Percentiles rank a stretch among this genome's conserved stretches.
These are phyloP conservation scores for Cynoglossus semilaevis DNA, from an alignment of 2,113 vertebrate species.

Conservation along the genomic window DNA sequence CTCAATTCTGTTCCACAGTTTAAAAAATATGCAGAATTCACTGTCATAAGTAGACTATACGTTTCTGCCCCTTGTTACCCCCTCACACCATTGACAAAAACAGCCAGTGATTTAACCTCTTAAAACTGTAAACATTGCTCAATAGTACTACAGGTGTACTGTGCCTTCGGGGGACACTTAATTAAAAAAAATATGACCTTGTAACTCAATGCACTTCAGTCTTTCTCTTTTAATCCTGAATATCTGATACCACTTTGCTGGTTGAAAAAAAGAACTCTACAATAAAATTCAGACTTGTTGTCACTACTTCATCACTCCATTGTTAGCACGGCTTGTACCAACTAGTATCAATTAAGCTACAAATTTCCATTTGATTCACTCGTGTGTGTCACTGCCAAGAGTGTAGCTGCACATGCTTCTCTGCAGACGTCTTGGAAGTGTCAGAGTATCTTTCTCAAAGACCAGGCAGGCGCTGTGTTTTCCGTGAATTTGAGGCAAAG, in stretches of 20 bases:
- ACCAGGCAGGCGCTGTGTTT: slow-evolving; percentile 45
- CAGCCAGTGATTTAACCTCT: too few relatives aligned
- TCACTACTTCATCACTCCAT: slow-evolving; percentile 30
- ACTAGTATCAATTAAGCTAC: slow-evolving; percentile 62
- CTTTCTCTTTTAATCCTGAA: background rate
- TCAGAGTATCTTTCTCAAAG: slow-evolving; percentile 47
- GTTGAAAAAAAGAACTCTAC: slow-evolving; percentile 11
- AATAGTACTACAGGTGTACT: too few relatives aligned
- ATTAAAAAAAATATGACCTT: too few relatives aligned
- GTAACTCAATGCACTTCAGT: background rate
- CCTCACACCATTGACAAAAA: too few relatives aligned
- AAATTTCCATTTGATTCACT: slow-evolving; percentile 52
- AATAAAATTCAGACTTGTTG: slow-evolving; percentile 10
- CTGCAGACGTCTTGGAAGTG: slow-evolving; percentile 48
- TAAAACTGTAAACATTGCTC: too few relatives aligned
- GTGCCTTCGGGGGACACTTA: too few relatives aligned
- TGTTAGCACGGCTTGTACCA: slow-evolving; percentile 47
- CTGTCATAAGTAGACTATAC: too few relatives aligned
- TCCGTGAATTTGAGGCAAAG: slow-evolving; percentile 47
- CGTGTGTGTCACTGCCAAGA: slow-evolving; percentile 42
- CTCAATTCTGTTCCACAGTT: too few relatives aligned
- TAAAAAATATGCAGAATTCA: too few relatives aligned
- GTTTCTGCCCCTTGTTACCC: too few relatives aligned
- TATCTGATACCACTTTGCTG: background rate
- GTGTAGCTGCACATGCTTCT: slow-evolving; percentile 44